Evolutionary conservation across 2,113 vertebrate genomes (phyloP).

Genomic region (Epinephelus lanceolatus): DNA sequence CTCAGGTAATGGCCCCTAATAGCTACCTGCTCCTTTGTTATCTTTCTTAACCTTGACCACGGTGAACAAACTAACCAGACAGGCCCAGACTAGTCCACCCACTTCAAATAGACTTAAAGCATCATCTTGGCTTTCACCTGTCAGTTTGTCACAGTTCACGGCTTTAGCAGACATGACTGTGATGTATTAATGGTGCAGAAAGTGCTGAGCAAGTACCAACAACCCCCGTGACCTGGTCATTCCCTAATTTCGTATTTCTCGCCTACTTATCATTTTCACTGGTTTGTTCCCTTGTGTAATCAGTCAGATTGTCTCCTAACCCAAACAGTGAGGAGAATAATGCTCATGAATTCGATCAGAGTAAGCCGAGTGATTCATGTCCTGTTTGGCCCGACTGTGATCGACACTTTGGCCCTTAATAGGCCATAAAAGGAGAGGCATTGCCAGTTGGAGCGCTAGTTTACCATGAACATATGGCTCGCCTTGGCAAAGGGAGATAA

Average conservation of each 20-base stretch:
- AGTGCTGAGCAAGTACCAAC: slow-evolving; percentile 52
- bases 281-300: slow-evolving; percentile 19
- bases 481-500: slow-evolving; percentile 43
- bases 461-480: slow-evolving; percentile 57
- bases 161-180: slow-evolving; percentile 44
- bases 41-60: slow-evolving; percentile 65
- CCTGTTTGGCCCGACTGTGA: slow-evolving; percentile 34
- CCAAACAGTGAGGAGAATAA: slow-evolving; percentile 10
- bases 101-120: slow-evolving; percentile 30
- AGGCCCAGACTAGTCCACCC: slow-evolving; percentile 47
- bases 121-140: slow-evolving; percentile 36
- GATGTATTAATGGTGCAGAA: slow-evolving; percentile 19
- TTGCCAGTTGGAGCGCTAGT: slow-evolving; percentile 47
- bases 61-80: slow-evolving; percentile 39
- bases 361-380: slow-evolving; percentile 51
- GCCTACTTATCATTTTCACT: slow-evolving; percentile 15
- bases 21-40: slow-evolving; percentile 61
- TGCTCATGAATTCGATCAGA: slow-evolving; percentile 45
- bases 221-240: not conserved
- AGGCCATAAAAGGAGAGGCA: slow-evolving; percentile 51
- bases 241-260: slow-evolving; percentile 3
- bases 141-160: slow-evolving; percentile 45
- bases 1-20: slow-evolving; percentile 61
- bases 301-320: slow-evolving; percentile 9
- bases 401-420: slow-evolving; percentile 45